Evolutionary conservation across 2,888 invertebrate genomes (phyloP).

Genomic region (Incurvaria masculella): DNA sequence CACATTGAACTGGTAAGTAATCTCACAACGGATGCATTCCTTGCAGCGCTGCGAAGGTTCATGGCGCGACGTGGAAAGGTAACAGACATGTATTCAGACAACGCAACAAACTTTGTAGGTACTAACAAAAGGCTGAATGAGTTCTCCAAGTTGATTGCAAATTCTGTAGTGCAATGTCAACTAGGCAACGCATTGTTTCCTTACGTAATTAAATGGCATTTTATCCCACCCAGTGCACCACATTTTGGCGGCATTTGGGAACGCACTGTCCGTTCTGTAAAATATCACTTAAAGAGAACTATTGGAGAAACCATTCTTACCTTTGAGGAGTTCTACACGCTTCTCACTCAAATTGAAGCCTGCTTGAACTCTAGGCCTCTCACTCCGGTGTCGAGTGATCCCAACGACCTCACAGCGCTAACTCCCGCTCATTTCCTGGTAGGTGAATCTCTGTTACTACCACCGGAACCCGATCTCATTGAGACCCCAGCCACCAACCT

Average conservation of each 20-base stretch:
- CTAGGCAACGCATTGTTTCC: neutral
- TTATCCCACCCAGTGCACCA: conserved; percentile 13
- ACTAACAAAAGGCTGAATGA: no score
- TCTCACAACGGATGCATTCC: no score
- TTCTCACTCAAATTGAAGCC: conserved; percentile 18
- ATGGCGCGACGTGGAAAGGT: no score
- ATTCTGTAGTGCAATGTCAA: no score
- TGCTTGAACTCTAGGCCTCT: conserved; percentile 18
- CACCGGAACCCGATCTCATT: conserved; percentile 9
- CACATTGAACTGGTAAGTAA: no score
- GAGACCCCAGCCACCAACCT: no score
- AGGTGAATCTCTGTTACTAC: conserved; percentile 12
- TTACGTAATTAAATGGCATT: conserved; percentile 8
- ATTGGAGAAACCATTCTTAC: conserved; percentile 18
- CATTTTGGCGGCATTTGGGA: conserved; percentile 18
- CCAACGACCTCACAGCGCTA: conserved; percentile 16
- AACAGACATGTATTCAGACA: no score
- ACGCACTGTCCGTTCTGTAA: conserved; percentile 12
- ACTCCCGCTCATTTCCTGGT: conserved; percentile 18
- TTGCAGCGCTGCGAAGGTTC: no score
- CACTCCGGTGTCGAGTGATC: conserved; percentile 15
- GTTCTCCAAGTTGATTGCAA: no score
- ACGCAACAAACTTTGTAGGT: no score
- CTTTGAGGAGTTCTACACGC: conserved; percentile 16
- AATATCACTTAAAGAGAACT: conserved; percentile 15